These are phyloP conservation scores for Leptopilina drosophilae DNA, from an alignment of 2,888 invertebrate species.

Conservation along the genomic window DNA sequence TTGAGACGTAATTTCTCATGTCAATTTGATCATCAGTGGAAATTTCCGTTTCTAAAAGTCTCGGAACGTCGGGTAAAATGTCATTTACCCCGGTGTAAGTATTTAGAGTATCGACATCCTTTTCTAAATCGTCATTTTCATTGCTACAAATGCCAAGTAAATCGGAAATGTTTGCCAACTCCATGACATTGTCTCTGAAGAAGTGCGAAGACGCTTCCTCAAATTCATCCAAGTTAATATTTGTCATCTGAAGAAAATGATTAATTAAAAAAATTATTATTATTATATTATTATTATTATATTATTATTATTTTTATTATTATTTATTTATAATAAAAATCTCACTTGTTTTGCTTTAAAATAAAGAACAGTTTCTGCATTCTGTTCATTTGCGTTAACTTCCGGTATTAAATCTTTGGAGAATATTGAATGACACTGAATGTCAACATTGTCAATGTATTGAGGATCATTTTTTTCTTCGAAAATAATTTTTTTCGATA, in stretches of 20 bases:
- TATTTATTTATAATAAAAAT: conserved; percentile 5
- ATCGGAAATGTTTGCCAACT: conserved; percentile 60
- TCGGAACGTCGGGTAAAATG: not conserved
- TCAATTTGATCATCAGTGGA: conserved; percentile 8
- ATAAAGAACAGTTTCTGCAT: conserved; percentile 61
- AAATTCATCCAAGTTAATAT: conserved; percentile 57
- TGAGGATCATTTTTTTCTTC: conserved; percentile 7
- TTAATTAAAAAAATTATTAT: no score
- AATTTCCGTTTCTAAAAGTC: conserved; percentile 11
- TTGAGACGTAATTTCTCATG: not conserved
- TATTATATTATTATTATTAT: conserved; percentile 7
- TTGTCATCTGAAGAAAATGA: conserved; percentile 57
- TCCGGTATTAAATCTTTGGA: conserved; percentile 40
- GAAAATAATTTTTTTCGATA: not conserved
- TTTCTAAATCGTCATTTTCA: conserved; percentile 51
- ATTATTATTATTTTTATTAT: not conserved
- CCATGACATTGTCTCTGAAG: conserved; percentile 59
- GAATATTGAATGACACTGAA: not conserved
- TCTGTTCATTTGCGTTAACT: conserved; percentile 49
- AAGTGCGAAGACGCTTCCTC: conserved; percentile 57
- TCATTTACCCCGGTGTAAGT: conserved; percentile 7
- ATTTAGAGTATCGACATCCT: conserved; percentile 14
- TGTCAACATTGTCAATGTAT: not conserved
- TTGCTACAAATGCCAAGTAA: conserved; percentile 53
- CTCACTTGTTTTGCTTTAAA: conserved; percentile 64